Base-by-base conservation (phyloP, 2,113 vertebrate species). In the Hyla sarda region DNA sequence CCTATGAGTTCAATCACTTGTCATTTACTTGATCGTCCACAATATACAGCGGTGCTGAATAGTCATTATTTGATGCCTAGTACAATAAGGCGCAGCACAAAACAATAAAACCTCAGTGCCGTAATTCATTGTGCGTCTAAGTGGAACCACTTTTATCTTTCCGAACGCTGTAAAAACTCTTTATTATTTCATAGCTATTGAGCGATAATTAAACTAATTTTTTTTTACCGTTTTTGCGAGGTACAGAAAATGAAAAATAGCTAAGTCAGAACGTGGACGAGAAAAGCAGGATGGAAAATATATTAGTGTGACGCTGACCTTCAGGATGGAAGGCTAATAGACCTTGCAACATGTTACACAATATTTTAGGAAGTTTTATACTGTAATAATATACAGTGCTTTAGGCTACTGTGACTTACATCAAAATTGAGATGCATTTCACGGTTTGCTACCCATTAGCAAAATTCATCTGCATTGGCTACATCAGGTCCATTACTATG, bases 401-500 rank as follows among this genome's bases (percentile, higher is more conserved):
- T n/a, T 16, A 56, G 28, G 52, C 52, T 60, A 62, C 21, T 28
- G 62, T 16, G 34, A n/a, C 32, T 60, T 41, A 80, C 34, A 80
- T 12, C 9, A 80, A 58, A 58, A 62, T 21, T n/a, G 54, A 62
- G 25, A 80, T 56, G 54, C 50, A 78, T 80, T 80, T 62, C 54
- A 80, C 1, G 77, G 30, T 62, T 80, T 80, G 52, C 54, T 45
- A 60, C 77, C 77, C 77, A 80, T 60, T 60, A 60, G 77, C 56
- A 58, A 80, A 58, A 37, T 62, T 62, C 23, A 60, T n/a, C 48
- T 78, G 6, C 45, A 60, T 60, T 41, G 21, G 32, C 32, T 80
- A 45, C 58, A 80, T 58, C 52, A 79, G 56, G 23, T 41, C 13
- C 30, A 62, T 80, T 41, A 60, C 12, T 45, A 7, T 13, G 50